Evolutionary conservation across 2,113 vertebrate species (phyloP), one percentile per base, ranked within the genome.

Genomic region (Clinocottus analis): DNA sequence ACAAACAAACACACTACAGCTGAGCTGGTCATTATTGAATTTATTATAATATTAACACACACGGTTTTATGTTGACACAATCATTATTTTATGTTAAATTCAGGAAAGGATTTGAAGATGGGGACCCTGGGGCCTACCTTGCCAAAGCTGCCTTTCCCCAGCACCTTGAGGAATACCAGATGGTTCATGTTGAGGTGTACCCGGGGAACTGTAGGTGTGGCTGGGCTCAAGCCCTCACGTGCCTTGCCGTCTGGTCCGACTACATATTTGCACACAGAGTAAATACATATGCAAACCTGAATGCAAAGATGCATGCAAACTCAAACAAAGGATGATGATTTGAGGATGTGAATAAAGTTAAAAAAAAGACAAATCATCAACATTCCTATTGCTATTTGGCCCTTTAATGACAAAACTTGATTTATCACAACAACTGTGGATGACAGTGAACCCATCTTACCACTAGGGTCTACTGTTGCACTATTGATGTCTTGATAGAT

Each of bases 141-240:
- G 64, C 98, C 98, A 80, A 99, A 99, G 90, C 98, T 99, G 85
- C 98, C 98, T 94, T 99, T 99, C 68, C 98, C 98, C 80, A 99
- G 95, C 67, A 99, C 96, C 90, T 99, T 99, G 83, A 96, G 96
- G 89, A 99, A 96, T n/a, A 85, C 79, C 78, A 99, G 96, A 80
- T 96, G 95, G 27, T 97, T 95, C 0, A 96, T 69, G 78, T 80
- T 95, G 87, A 98, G 94, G 61, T 33, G 94, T 4, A 85, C 86
- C 64, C 90, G 85, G 61, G 89, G 47, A 78, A 59, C 86, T 0
- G 89, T 7, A 0, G 75, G 39, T 43, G 68, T 2, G 2, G n/a
- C 35, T 5, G 88, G 80, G 27, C 37, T 73, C 27, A 67, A 83
- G 0, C 91, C 92, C 9, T 96, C 96, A 93, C 66, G 90, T 95